Conservation (phyloP, 2,113 vertebrate genomes). For the Parotia lawesii region DNA sequence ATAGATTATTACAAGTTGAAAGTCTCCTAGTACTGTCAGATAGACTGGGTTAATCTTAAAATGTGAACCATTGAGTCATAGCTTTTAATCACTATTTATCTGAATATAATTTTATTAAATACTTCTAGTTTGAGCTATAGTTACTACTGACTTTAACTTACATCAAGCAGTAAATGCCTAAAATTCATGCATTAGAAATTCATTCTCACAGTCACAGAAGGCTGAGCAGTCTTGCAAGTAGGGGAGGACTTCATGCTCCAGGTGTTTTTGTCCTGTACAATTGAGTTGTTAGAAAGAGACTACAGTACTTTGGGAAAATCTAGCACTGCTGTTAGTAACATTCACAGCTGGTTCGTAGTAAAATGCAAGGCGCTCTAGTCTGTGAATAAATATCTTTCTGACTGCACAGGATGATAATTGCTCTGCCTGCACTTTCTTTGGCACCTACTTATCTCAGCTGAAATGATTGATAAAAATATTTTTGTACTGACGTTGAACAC, state of each 20-base stretch:
- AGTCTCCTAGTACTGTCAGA: background rate
- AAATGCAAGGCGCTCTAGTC: constrained; percentile 66
- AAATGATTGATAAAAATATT: constrained; percentile 76
- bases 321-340: constrained; percentile 60
- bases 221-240: constrained; percentile 38
- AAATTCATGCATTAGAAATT: constrained; percentile 35
- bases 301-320: constrained; percentile 56
- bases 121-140: background rate
- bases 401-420: constrained; percentile 76
- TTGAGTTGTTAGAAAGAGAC: constrained; percentile 63
- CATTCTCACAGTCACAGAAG: constrained; percentile 61
- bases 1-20: background rate
- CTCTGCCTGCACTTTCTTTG: constrained; percentile 73
- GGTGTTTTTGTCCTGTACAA: constrained; percentile 53
- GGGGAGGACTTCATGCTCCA: constrained; percentile 53
- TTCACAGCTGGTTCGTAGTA: constrained; percentile 69
- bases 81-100: constrained; percentile 5
- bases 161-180: constrained; percentile 36
- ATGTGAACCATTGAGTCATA: background rate
- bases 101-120: background rate
- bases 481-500: constrained; percentile 71
- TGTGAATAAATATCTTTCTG: constrained; percentile 78
- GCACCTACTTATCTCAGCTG: constrained; percentile 74
- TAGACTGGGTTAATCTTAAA: background rate
- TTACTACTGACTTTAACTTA: background rate